Evolutionary conservation across 2,888 invertebrate genomes (phyloP), one percentile per base, ranked within the genome.

Genomic region (Drosophila mettleri): DNA sequence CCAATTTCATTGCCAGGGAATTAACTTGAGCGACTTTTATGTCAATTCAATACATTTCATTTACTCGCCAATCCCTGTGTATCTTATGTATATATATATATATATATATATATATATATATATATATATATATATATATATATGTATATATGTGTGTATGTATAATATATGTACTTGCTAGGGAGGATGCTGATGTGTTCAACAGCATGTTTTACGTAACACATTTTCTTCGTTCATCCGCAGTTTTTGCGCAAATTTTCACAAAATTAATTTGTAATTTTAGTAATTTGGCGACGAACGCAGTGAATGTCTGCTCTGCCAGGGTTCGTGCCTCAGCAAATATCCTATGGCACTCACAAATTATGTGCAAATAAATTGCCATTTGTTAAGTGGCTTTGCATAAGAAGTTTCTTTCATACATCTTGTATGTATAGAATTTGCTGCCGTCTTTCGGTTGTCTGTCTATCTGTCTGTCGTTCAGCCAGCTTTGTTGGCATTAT

Each of bases 201-300:
- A 18, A 8, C 33, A 39, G 3, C 66, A 43, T 46, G 33, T 33
- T 38, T 38, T 29, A 22, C 10, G 22, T 36, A 64, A 54, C 73
- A 77, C 69, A 73, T 78, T 78, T 78, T 74, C 81, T 45, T 38
- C 52, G 53, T 57, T 41, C 46, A 33, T 27, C 58, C 64, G 72
- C 79, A 84, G 87, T 84, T 85, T 85, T 73, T 78, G 79, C 82
- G 48, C 80, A 86, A 81, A 86, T 84, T 87, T 83, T 83, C 77
- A 77, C 68, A 73, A 86, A 86, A 89, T 87, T 89, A 86, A 89
- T 88, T 89, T 89, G 77, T 89, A 86, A 89, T 88, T 88, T 89
- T 77, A 77, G 80, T 86, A 52, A 51, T 38, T 63, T 59, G 64
- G 4, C 63, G 18, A 7, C 38, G 48, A 38, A 10, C 45, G 67